Base-by-base conservation (phyloP, 2,113 vertebrate genomes). In the Nothobranchius kuhntae region DNA sequence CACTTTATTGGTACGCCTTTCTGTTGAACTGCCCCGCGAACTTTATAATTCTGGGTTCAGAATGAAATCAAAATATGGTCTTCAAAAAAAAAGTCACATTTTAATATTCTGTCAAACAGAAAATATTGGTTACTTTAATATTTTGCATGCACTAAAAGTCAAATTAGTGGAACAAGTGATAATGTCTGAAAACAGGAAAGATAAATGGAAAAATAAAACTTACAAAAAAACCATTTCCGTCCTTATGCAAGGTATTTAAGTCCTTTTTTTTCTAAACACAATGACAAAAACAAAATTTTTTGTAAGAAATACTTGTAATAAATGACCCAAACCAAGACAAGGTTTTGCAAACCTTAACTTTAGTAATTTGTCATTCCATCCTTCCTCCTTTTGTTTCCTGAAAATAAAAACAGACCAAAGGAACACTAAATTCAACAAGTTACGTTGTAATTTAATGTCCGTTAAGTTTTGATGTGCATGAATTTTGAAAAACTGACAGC, bases 1-100 rank as follows among this genome's bases (percentile, higher is more conserved):
- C 36, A 13, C 59, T 47, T 71, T 40, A 68, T 61, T 61, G 46
- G 54, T 62, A 2, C 45, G 66, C 30, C 8, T 54, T 4, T 15
- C 21, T 44, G 93, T 91, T 91, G 91, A 55, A 30, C 11, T 9
- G 68, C 57, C 57, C 5, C 46, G 47, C 58, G 71, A 61, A 45
- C 53, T 69, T 53, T 40, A 35, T 69, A 61, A 82, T 55, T 65
- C 46, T 56, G 64, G 56, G 42, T 53, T 26, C 78, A 63, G n/a
- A 52, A 65, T 12, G 50, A 38, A 67, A 47, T 72, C 53, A 58
- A 42, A 64, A 76, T 11, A 26, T 81, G 35, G 52, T 63, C 17
- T 57, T 52, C 63, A 38, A 65, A 59, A 77, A 3, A 8, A 13
- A 83, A 17, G 58, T 17, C 9, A 35, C 10, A 7, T 69, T 60